Base-by-base conservation (phyloP, 2,797 vertebrate genomes). In the Sebastiscus tertius region DNA sequence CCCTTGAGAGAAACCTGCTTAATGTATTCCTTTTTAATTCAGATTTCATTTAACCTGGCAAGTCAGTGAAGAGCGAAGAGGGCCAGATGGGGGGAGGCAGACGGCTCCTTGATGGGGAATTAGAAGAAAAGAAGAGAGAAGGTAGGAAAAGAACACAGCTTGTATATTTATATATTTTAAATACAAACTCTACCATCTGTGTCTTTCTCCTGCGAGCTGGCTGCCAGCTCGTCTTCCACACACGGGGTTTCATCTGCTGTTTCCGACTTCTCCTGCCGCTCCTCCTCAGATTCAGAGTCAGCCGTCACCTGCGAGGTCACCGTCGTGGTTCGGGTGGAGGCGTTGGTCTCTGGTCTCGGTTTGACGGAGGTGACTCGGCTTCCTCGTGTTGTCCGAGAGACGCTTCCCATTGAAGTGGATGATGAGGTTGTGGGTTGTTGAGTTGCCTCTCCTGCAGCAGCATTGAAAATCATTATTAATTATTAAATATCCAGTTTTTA, bases 131-230 rank as follows among this genome's bases (percentile, higher is more conserved):
- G 14, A 36, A 36, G 5, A 36, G 36, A 34, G 39, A 8, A 14
- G 14, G 10, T 29, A 4, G 10, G 36, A 22, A 27, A 4, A 14
- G 36, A 22, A 27, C 2, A 3, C 36, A 8, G 34, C n/a, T 42
- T 12, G 8, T 24, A 20, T 34, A 36, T 6, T 31, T 29, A 10
- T 16, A 14, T 3, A 27, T 26, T 59, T 60, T 1, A 29, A 24
- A 18, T 5, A 6, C 18, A 4, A n/a, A 22, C 1, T 22, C 8
- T 76, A 83, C 92, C 91, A 0, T 88, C 80, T 3, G 70, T 29
- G 29, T 90, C 70, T 42, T 84, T 75, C 85, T 95, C 92, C 82
- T 89, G 85, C 0, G 93, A 95, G 82, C 89, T 89, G 69, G 89
- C 87, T 0, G 6, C 8, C 6, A 10, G 5, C 3, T 83, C 85